A percentile compares a stretch with the other conserved stretches of the same genome.
Evolutionary conservation across 2,113 vertebrate genomes (phyloP).

Genomic region (Vidua chalybeata): DNA sequence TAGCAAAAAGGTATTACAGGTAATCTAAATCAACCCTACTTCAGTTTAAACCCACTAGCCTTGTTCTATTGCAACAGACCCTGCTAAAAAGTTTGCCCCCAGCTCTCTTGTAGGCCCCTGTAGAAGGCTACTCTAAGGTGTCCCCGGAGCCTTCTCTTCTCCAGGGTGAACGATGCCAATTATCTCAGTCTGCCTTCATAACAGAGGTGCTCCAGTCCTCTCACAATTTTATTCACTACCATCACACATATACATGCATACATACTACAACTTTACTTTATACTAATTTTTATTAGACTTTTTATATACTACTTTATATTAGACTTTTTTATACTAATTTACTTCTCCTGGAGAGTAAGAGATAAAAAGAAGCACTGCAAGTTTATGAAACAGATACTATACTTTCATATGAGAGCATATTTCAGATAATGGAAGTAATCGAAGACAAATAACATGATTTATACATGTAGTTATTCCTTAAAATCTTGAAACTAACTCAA

Average conservation of each 20-base stretch:
- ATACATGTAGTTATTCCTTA: not conserved
- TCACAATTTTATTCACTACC: not conserved
- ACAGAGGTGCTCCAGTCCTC: not conserved
- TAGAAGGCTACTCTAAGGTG: not conserved
- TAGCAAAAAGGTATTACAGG: not conserved
- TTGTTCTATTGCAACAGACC: not conserved
- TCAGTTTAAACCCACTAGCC: not conserved
- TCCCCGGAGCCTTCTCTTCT: not conserved
- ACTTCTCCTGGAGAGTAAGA: not conserved
- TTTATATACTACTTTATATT: not conserved
- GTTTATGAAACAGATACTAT: not conserved
- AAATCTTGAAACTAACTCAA: not conserved
- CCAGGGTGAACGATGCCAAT: fast-evolving
- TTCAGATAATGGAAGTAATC: not conserved
- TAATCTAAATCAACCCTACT: not conserved
- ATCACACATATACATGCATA: not conserved
- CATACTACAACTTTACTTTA: not conserved
- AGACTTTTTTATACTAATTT: not conserved
- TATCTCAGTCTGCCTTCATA: not conserved
- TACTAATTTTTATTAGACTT: not conserved
- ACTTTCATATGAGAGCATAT: not conserved
- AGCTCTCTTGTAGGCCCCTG: not conserved
- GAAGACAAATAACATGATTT: not conserved
- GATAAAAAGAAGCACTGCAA: not conserved
- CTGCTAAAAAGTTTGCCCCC: not conserved